Evolutionary conservation across 30 jellyfish, hydroid and myxozoan species (phyloP).

Genomic region (Pelagia noctiluca): DNA sequence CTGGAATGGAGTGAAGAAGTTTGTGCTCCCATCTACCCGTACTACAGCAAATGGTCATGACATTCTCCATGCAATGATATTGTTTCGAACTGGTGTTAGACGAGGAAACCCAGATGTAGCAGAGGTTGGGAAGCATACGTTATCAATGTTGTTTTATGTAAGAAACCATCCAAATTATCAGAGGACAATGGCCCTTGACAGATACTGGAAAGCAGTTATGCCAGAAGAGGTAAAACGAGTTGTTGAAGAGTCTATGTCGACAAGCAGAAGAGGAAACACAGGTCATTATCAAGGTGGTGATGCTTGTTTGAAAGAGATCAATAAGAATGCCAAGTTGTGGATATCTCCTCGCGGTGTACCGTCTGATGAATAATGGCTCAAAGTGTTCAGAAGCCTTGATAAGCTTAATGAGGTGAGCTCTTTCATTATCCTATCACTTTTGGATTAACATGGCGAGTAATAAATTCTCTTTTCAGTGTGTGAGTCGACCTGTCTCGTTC

Average conservation of each 20-base stretch:
- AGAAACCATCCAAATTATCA: no score
- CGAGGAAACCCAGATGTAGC: neutral
- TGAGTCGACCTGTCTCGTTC: no score
- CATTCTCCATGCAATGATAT: neutral
- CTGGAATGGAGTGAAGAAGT: neutral
- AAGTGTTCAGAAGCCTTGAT: constrained; percentile 12
- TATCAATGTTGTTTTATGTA: neutral
- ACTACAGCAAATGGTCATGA: constrained; percentile 1
- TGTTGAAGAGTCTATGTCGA: no score
- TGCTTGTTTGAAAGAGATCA: constrained; percentile 1
- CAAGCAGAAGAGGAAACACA: no score
- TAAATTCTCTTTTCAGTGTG: no score
- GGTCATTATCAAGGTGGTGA: constrained; percentile 30
- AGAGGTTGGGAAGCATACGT: neutral
- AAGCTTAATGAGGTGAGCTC: neutral
- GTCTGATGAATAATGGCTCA: constrained; percentile 3
- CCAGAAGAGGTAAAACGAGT: no score
- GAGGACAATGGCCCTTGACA: no score
- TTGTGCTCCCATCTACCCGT: neutral
- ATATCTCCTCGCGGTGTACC: constrained; percentile 1
- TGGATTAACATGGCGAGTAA: no score
- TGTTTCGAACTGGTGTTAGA: constrained; percentile 1
- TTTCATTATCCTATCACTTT: no score
- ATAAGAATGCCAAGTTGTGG: constrained; percentile 9
- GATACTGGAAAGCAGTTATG: no score